A percentile compares a stretch with the other conserved stretches of the same genome.
phyloP scores from a whole-genome alignment of 1,140 invertebrate species.

The Nephila pilipes region DNA sequence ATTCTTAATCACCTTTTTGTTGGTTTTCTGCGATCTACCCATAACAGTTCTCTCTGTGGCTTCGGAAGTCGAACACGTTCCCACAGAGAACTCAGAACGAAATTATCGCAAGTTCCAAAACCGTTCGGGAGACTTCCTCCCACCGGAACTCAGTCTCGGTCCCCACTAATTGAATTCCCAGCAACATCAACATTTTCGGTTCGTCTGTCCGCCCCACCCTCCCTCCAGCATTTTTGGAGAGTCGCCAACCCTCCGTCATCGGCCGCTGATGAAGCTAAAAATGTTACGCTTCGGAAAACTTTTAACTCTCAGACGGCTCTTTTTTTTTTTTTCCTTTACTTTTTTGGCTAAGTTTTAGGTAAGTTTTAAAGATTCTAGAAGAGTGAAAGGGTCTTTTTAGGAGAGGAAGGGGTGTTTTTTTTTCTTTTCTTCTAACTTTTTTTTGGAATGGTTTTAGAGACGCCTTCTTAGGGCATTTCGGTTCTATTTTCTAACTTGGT shows the following conservation, averaged over 20 bases:
- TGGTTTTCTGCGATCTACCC: background rate
- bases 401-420: background rate
- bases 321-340: background rate
- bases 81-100: constrained; percentile 5
- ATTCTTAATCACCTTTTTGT: background rate
- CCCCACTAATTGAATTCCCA: constrained; percentile 53
- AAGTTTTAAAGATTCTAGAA: background rate
- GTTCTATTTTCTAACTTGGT: no score
- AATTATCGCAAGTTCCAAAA: constrained; percentile 42
- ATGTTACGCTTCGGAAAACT: background rate
- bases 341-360: background rate
- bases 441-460: background rate
- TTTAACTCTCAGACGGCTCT: background rate
- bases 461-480: no score
- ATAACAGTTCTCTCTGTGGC: background rate
- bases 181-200: constrained; percentile 61
- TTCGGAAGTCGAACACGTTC: constrained; percentile 30
- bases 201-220: background rate
- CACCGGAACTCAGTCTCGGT: background rate
- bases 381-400: background rate
- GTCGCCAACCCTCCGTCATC: constrained; percentile 31
- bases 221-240: constrained; percentile 23
- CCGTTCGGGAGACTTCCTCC: constrained; percentile 22
- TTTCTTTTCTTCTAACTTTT: background rate
- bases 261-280: constrained; percentile 26